Conservation (phyloP, 2,797 vertebrate genomes). For the Melanotaenia nigrans region DNA sequence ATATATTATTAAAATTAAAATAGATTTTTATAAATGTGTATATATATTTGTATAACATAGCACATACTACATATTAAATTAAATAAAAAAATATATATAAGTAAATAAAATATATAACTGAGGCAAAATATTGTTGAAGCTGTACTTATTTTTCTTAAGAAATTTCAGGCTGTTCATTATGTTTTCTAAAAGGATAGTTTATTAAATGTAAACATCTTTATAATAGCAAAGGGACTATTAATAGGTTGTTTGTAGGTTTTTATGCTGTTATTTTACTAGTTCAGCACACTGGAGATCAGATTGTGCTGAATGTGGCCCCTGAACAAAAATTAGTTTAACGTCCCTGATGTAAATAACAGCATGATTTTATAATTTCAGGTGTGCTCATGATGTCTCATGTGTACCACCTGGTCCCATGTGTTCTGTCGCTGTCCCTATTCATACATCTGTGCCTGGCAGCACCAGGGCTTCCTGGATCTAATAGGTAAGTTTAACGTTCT, state of each 20-base stretch:
- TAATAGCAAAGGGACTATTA: too few species aligned
- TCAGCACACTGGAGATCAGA: neutral
- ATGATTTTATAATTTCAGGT: constrained; percentile 44
- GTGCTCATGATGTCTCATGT: constrained; percentile 44
- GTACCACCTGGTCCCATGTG: constrained; percentile 31
- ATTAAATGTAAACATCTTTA: too few species aligned
- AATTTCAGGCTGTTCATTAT: too few species aligned
- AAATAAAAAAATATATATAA: too few species aligned
- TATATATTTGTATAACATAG: too few species aligned
- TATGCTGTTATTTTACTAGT: neutral
- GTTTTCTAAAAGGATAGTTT: too few species aligned
- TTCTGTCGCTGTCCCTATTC: constrained; percentile 59
- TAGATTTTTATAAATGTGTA: too few species aligned
- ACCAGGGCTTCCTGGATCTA: constrained; percentile 60
- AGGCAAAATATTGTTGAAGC: too few species aligned
- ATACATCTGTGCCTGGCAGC: constrained; percentile 60
- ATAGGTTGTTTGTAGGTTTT: neutral
- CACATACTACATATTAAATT: too few species aligned
- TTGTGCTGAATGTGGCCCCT: neutral
- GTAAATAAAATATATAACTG: neutral
- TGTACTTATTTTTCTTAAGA: too few species aligned
- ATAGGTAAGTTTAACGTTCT: constrained; percentile 56
- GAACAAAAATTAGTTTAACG: neutral
- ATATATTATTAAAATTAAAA: too few species aligned
- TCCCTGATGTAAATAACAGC: neutral